Evolutionary conservation across 2,888 invertebrate species (phyloP), one percentile per base, ranked within the genome.

Genomic region (Caenorhabditis wallacei): DNA sequence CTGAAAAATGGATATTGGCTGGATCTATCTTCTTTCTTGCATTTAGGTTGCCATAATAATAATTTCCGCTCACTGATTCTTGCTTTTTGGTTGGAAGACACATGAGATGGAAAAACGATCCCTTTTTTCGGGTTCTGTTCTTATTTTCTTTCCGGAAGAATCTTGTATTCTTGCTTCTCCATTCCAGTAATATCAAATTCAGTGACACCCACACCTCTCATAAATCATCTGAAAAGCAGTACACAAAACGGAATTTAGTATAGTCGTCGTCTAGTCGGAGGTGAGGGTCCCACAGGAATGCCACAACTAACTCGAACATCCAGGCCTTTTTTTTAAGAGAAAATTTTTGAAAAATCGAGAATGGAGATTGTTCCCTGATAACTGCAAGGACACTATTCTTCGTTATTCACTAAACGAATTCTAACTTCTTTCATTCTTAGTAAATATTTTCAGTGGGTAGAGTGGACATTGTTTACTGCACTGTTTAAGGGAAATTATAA

Each of bases 61-160:
- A 76, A 68, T 68, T 76, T 76, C 68, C 68, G 56, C 76, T 61
- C 61, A 69, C 53, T 75, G 75, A 75, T 75, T 57, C 22, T 64
- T 46, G 56, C 63, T 43, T 61, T 63, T 53, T 63, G 63, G 51
- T 30, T 40, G 51, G 20, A 20, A 30, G 13, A 61, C 4, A 20
- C 22, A 43, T 43, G 24, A 48, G 5, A 8, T 3, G 30, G 22
- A 51, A 35, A 51, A 63, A 8, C 26, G 37, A n/a, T 20, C 13
- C 37, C 48, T 37, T 51, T 20, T 57, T 8, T 16, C 53, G 37
- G n/a, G 48, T 48, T n/a, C 26, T 30, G 22, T 40, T 59, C 37
- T 11, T 35, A 30, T 20, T 37, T 43, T 26, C 22, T 61, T 24
- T 24, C 8, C 16, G 43, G 7, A 26, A 24, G n/a, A 16, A 43